A percentile compares a stretch with the other conserved stretches of the same genome.
Evolutionary conservation across 2,888 invertebrate species (phyloP).

Genomic region (Serripes groenlandicus): DNA sequence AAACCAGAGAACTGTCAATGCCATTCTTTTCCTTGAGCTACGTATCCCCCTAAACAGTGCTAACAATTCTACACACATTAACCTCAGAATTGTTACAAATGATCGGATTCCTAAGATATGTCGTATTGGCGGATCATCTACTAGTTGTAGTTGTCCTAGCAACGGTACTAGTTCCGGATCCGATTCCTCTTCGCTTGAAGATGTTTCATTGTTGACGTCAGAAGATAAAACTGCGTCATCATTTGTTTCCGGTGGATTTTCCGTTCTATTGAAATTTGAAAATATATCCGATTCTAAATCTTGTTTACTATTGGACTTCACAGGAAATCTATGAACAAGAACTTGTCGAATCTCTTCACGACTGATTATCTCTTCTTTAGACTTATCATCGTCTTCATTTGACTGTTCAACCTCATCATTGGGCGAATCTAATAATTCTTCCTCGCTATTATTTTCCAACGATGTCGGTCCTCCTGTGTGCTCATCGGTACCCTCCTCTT

Average conservation of each 20-base stretch:
- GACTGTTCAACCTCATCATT: no score
- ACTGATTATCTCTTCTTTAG: conserved; percentile 9
- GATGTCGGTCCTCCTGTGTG: no score
- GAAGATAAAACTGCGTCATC: conserved; percentile 20
- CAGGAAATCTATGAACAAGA: conserved; percentile 35
- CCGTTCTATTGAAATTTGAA: no score
- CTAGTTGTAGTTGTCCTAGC: conserved; percentile 30
- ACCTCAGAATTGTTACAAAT: conserved; percentile 36
- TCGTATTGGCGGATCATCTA: neutral
- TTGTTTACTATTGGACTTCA: neutral
- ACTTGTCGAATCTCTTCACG: conserved; percentile 34
- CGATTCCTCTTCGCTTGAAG: conserved; percentile 52
- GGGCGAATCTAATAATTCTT: no score
- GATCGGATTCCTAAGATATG: neutral
- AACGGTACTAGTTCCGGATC: conserved; percentile 46
- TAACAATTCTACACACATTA: conserved; percentile 38
- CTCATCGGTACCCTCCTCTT: no score
- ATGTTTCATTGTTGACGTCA: conserved; percentile 39
- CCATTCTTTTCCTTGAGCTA: conserved; percentile 47
- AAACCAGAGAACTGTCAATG: conserved; percentile 60
- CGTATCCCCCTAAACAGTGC: conserved; percentile 46
- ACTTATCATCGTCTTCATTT: neutral
- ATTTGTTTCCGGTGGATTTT: neutral
- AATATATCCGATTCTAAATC: neutral
- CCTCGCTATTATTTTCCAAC: neutral